Conservation (phyloP, 2,113 vertebrate species). For the Lepisosteus osseus region DNA sequence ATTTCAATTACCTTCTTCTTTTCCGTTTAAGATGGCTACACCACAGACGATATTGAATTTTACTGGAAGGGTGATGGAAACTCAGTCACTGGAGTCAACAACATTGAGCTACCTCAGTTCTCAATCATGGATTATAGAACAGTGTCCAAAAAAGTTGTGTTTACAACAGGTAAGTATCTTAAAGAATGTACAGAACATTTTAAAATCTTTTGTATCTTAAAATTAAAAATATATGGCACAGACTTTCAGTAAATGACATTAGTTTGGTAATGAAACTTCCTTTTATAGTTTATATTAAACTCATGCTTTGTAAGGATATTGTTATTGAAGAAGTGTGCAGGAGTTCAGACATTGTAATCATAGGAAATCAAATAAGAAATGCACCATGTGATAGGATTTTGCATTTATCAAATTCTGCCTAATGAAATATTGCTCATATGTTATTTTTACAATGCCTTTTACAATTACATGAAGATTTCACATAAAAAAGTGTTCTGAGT, state of each 20-base stretch:
- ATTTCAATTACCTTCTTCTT: neutral
- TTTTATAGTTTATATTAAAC: no score
- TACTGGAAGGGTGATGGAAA: conserved; percentile 86
- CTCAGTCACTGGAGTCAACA: conserved; percentile 85
- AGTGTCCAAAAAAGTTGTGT: conserved; percentile 85
- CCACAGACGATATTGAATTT: conserved; percentile 93
- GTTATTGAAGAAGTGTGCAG: no score
- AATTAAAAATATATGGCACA: neutral
- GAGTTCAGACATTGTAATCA: no score
- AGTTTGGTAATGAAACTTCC: neutral
- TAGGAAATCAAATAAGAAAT: no score
- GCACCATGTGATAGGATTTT: no score
- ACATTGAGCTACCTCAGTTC: conserved; percentile 91
- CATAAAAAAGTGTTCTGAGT: no score
- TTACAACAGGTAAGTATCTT: conserved; percentile 80
- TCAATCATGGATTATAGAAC: conserved; percentile 89
- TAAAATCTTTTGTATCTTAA: neutral
- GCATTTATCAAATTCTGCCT: no score
- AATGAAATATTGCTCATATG: no score
- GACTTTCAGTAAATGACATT: neutral
- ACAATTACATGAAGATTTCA: no score
- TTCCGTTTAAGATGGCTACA: conserved; percentile 83
- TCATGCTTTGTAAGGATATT: no score
- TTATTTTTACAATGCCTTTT: no score
- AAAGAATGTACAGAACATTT: no score